A percentile compares a stretch with the other conserved stretches of the same genome.
Evolutionary conservation across 2,888 invertebrate species (phyloP).

Genomic region (Plagodis dolabraria): DNA sequence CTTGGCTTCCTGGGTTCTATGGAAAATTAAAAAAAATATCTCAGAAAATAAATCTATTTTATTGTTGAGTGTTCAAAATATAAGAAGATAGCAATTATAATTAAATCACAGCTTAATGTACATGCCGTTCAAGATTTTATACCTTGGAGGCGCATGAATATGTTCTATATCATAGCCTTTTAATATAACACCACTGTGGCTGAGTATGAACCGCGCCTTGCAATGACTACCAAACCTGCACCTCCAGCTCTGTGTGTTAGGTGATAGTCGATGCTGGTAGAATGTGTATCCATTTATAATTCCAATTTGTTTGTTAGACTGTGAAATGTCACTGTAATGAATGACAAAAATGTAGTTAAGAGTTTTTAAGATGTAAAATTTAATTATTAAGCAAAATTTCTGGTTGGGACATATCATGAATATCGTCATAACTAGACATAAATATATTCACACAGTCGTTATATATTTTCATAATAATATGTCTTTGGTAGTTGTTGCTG

Average conservation of each 20-base stretch:
- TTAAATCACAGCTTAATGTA: background rate
- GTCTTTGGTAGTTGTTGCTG: too few species aligned
- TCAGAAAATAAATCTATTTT: too few species aligned
- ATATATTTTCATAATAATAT: too few species aligned
- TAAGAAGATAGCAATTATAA: too few species aligned
- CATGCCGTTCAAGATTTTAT: background rate
- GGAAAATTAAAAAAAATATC: too few species aligned
- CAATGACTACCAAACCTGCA: slow-evolving; percentile 37
- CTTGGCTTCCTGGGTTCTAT: too few species aligned
- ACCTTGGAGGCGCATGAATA: background rate
- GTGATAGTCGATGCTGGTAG: slow-evolving; percentile 4
- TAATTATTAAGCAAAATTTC: background rate
- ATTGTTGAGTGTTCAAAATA: too few species aligned
- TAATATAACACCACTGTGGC: slow-evolving; percentile 1
- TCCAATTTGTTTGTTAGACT: background rate
- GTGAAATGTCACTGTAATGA: background rate
- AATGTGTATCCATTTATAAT: background rate
- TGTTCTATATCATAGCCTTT: background rate
- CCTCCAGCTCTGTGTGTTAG: slow-evolving; percentile 31
- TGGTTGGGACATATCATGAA: background rate
- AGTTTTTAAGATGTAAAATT: background rate
- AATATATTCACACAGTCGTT: too few species aligned
- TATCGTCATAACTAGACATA: background rate
- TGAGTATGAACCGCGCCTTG: slow-evolving; percentile 31
- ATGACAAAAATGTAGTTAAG: background rate